A percentile compares a stretch with the other conserved stretches of the same genome.
phyloP scores from a whole-genome alignment of 2,888 invertebrate genomes.

The Acholoe squamosa region DNA sequence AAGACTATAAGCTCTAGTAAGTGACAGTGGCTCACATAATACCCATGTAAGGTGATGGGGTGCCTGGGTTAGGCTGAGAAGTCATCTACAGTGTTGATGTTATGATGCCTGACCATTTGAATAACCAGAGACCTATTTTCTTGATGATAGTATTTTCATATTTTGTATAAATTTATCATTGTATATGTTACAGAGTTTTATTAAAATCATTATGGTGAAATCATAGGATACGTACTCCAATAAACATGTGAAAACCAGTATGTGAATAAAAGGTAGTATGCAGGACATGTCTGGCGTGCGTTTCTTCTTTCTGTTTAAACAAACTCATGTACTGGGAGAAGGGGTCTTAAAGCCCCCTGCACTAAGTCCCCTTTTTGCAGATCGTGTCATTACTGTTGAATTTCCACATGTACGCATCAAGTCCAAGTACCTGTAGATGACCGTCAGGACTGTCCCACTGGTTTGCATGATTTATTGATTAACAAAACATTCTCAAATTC shows the following conservation, averaged over 20 bases:
- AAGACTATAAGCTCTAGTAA: not conserved
- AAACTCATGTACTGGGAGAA: no score
- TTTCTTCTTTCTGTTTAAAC: not conserved
- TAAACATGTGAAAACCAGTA: not conserved
- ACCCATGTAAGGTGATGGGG: not conserved
- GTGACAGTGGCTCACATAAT: not conserved
- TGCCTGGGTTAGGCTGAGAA: not conserved
- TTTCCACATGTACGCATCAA: not conserved
- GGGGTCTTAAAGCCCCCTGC: no score
- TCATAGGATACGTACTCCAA: not conserved
- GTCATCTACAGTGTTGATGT: constrained; percentile 8
- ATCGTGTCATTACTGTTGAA: no score
- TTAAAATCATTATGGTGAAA: not conserved
- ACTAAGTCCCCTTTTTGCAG: no score
- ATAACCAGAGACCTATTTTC: not conserved
- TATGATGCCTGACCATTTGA: constrained; percentile 8
- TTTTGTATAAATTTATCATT: not conserved
- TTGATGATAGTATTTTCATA: not conserved
- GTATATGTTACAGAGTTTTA: not conserved
- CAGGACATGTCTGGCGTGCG: not conserved
- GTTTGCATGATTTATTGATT: no score
- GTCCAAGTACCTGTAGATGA: not conserved
- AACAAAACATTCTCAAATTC: no score
- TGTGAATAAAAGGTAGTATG: not conserved
- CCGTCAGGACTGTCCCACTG: no score